A percentile compares a stretch with the other conserved stretches of the same genome.
Conservation (phyloP, 2,113 vertebrate genomes). For the Carassius gibelio region DNA sequence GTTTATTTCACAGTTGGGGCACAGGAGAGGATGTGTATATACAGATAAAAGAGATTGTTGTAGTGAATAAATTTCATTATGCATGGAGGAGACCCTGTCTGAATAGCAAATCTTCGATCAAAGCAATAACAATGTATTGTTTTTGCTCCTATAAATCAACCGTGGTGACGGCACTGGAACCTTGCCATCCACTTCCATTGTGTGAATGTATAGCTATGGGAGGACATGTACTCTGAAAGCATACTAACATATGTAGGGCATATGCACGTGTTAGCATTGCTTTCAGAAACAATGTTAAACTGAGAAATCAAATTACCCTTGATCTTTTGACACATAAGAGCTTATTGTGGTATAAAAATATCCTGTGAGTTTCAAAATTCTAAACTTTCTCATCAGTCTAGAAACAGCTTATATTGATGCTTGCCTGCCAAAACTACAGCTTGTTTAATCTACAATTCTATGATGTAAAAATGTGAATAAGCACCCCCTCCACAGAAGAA, state of each 20-base stretch:
- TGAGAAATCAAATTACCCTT: no score
- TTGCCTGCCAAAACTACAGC: no score
- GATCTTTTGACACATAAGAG: no score
- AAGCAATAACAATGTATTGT: slow-evolving; percentile 49
- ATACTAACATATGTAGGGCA: not conserved
- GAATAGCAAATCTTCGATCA: slow-evolving; percentile 50
- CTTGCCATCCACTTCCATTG: slow-evolving; percentile 4
- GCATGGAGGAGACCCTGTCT: slow-evolving; percentile 54
- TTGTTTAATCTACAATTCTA: no score
- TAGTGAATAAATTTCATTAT: slow-evolving; percentile 61
- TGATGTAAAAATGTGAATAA: no score
- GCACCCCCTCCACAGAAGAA: no score
- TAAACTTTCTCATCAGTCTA: no score
- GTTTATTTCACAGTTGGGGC: slow-evolving; percentile 46
- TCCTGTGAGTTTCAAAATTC: no score
- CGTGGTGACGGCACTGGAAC: not conserved
- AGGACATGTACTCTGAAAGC: not conserved
- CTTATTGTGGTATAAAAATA: no score
- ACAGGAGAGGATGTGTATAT: slow-evolving; percentile 34
- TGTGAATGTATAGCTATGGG: not conserved
- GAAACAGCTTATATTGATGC: no score
- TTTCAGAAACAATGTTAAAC: not conserved
- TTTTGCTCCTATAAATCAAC: slow-evolving; percentile 51
- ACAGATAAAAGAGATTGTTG: slow-evolving; percentile 63
- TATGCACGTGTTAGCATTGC: not conserved